Evolutionary conservation across 2,888 invertebrate species (phyloP).

Genomic region (Eupithecia exiguata): DNA sequence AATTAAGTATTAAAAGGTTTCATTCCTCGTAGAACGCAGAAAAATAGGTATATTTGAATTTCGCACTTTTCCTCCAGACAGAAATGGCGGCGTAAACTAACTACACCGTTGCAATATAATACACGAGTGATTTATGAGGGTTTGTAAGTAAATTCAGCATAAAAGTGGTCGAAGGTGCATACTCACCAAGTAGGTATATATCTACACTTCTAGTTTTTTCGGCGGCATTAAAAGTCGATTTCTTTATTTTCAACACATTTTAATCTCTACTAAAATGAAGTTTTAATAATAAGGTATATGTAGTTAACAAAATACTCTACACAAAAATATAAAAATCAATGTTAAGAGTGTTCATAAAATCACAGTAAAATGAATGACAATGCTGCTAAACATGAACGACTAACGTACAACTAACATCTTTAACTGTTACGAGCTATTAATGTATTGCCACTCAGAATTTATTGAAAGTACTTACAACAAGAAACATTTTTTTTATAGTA

Average conservation of each 20-base stretch:
- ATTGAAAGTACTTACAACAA: background rate
- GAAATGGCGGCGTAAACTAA: no score
- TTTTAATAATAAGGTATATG: constrained; percentile 10
- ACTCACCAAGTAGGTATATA: no score
- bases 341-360: constrained; percentile 36
- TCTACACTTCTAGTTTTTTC: background rate
- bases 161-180: no score
- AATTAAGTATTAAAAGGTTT: no score
- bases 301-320: constrained; percentile 16
- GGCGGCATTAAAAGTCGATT: constrained; percentile 2
- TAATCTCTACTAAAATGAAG: constrained; percentile 23
- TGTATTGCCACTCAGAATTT: background rate
- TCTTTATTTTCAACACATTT: constrained; percentile 25
- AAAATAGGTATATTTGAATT: no score
- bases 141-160: no score
- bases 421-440: constrained; percentile 23
- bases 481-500: background rate
- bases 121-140: no score
- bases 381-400: constrained; percentile 23
- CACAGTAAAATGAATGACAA: constrained; percentile 36
- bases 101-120: no score
- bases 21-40: no score
- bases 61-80: no score
- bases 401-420: constrained; percentile 10
- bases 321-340: constrained; percentile 12